Conservation (phyloP, 53 echinoderm and acorn worm genomes). For the Paracentrotus lividus region DNA sequence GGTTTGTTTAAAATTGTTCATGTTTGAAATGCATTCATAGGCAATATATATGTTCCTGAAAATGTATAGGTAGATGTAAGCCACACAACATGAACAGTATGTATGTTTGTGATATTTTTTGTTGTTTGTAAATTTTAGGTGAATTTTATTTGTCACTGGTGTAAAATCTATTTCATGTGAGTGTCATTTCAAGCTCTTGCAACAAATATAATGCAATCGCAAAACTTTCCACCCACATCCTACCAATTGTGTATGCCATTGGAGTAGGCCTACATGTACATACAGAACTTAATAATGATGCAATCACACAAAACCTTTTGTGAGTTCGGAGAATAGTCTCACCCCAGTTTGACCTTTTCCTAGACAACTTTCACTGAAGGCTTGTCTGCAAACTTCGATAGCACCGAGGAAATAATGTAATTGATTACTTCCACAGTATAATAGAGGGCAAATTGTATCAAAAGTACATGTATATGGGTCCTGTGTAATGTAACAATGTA, state of each 20-base stretch:
- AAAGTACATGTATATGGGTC: too few species aligned
- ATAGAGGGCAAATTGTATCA: not conserved
- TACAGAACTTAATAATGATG: not conserved
- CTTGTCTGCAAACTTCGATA: not conserved
- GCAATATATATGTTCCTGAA: too few species aligned
- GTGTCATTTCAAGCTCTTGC: too few species aligned
- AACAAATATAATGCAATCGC: too few species aligned
- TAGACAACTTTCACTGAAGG: not conserved
- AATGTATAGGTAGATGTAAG: too few species aligned
- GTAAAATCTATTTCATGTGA: too few species aligned
- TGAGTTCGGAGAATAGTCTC: not conserved
- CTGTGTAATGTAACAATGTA: not conserved
- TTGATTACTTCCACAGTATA: conserved; percentile 6
- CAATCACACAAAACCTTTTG: not conserved
- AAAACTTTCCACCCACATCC: not conserved
- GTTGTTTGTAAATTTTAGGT: too few species aligned
- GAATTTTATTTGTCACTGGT: too few species aligned
- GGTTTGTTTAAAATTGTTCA: too few species aligned
- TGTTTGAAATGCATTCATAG: too few species aligned
- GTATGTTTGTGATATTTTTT: too few species aligned
- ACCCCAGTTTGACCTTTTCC: not conserved
- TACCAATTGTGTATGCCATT: not conserved
- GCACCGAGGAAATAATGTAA: not conserved
- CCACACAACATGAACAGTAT: too few species aligned
- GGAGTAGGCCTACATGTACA: not conserved